Evolutionary conservation across 1,140 invertebrate genomes (phyloP).

Genomic region (Drosophila kepulauana): DNA sequence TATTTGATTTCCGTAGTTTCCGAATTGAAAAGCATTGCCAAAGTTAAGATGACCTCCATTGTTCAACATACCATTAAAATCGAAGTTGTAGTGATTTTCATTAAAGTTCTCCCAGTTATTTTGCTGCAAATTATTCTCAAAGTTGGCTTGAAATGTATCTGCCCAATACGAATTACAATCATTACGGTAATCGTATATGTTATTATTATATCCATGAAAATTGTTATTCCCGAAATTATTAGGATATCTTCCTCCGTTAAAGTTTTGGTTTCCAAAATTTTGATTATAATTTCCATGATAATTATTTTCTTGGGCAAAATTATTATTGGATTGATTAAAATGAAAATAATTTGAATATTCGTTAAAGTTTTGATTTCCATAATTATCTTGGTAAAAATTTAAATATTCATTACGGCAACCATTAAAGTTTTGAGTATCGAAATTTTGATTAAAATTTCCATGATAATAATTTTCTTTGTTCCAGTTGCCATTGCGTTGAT

Average conservation of each 20-base stretch:
- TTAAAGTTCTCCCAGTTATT: neutral
- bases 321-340: too few species aligned
- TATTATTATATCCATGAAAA: neutral
- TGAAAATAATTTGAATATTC: neutral
- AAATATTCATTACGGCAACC: neutral
- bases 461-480: too few species aligned
- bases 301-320: neutral
- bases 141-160: neutral
- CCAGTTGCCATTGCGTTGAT: neutral
- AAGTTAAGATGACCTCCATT: conserved; percentile 8
- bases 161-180: neutral
- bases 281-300: neutral
- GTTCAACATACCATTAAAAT: conserved; percentile 21
- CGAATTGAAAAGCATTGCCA: neutral
- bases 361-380: neutral
- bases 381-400: neutral
- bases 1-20: neutral
- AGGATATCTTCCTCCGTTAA: neutral
- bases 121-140: neutral
- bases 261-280: too few species aligned
- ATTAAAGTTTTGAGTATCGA: neutral
- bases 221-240: neutral
- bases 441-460: neutral
- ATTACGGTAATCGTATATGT: too few species aligned
- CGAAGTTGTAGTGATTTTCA: conserved; percentile 5